Conservation (phyloP, 1,140 invertebrate species). For the roundworm (Caenorhabditis elegans) region DNA sequence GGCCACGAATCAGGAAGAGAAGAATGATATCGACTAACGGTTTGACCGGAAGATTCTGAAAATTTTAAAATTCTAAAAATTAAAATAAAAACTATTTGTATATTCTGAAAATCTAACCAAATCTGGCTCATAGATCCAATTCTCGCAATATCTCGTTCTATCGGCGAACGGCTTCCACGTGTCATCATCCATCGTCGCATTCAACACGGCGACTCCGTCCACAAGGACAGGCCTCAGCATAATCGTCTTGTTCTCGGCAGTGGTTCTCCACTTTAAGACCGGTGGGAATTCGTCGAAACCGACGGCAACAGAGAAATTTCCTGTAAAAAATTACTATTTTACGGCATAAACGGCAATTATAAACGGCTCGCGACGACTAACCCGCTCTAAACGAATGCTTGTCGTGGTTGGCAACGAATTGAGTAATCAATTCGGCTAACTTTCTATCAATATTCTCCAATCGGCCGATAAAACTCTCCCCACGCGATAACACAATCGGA, state of each 20-base stretch:
- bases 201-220: background rate
- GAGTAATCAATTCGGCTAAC: no score
- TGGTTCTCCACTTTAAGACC: background rate
- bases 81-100: no score
- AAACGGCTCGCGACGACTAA: no score
- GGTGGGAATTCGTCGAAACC: background rate
- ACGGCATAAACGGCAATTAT: no score
- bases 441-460: no score
- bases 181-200: background rate
- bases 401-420: no score
- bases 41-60: background rate
- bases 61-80: no score
- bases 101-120: no score
- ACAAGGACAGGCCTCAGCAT: background rate
- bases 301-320: background rate
- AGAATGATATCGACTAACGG: background rate
- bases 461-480: no score
- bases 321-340: background rate
- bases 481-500: background rate
- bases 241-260: background rate
- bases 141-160: background rate
- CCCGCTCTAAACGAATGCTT: no score
- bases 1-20: background rate
- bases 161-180: background rate
- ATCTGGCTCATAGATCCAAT: background rate